Evolutionary conservation across 2,888 invertebrate species (phyloP).

Genomic region (Candidula unifasciata): DNA sequence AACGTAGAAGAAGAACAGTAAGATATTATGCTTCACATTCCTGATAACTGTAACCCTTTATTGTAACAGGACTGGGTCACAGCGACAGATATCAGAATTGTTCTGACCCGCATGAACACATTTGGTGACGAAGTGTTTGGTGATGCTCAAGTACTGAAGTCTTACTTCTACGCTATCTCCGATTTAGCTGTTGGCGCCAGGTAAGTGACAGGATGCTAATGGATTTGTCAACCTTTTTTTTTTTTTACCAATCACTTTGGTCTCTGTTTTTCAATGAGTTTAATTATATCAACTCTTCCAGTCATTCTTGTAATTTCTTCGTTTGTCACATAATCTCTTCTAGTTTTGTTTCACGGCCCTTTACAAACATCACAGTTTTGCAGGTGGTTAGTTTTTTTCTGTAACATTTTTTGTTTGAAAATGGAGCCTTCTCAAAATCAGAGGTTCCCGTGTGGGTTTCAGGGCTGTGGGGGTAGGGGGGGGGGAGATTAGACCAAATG

Average conservation of each 20-base stretch:
- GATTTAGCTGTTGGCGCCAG: slow-evolving; percentile 84
- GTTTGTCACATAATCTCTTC: no score
- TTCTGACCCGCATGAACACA: slow-evolving; percentile 94
- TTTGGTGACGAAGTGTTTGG: slow-evolving; percentile 98
- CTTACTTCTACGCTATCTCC: slow-evolving; percentile 94
- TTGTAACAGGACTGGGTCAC: slow-evolving; percentile 92
- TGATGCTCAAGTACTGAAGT: slow-evolving; percentile 91
- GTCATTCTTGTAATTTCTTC: no score
- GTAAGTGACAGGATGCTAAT: slow-evolving; percentile 73
- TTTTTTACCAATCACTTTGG: neutral
- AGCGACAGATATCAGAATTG: slow-evolving; percentile 94
- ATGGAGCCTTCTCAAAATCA: no score
- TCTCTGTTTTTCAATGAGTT: no score
- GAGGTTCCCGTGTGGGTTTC: no score
- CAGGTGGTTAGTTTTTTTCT: no score
- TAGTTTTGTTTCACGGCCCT: no score
- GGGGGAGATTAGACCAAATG: no score
- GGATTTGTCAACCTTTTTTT: slow-evolving; percentile 6
- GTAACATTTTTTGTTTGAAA: no score
- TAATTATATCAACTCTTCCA: no score
- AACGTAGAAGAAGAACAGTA: neutral
- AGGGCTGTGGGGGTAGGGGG: no score
- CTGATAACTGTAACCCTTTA: neutral
- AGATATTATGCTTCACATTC: neutral
- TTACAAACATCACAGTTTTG: no score